Conservation (phyloP, 2,797 vertebrate species). For the Notoglanidium macrostoma region DNA sequence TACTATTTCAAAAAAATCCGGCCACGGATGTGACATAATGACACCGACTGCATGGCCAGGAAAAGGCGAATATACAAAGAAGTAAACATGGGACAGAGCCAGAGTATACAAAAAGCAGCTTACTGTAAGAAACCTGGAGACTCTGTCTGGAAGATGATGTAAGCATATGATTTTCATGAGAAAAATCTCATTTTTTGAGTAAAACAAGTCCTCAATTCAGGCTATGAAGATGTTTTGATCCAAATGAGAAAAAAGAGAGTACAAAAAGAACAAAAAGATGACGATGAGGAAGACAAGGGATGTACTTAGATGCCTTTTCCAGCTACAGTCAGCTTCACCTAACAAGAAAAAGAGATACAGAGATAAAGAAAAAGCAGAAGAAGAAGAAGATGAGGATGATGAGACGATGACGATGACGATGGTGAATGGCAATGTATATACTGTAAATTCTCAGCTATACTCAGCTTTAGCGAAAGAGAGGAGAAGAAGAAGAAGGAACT, state of each 20-base stretch:
- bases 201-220: neutral
- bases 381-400: neutral
- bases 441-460: neutral
- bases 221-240: conserved; percentile 17
- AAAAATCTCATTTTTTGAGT: neutral
- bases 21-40: conserved; percentile 13
- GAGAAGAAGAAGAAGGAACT: conserved; percentile 1
- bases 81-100: conserved; percentile 30
- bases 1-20: conserved; percentile 19
- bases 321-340: neutral
- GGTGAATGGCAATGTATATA: neutral
- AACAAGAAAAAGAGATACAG: neutral
- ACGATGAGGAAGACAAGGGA: neutral
- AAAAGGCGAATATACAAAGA: conserved; percentile 11
- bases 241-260: neutral
- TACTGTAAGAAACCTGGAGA: conserved; percentile 31
- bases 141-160: conserved; percentile 12
- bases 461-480: neutral
- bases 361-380: neutral
- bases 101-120: conserved; percentile 26
- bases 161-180: conserved; percentile 8
- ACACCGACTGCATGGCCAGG: neutral
- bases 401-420: neutral
- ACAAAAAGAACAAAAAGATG: neutral
- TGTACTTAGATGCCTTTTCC: neutral